These are phyloP conservation scores for Pseudomugil gertrudae DNA, from an alignment of 2,797 vertebrate species.

Conservation along the genomic window DNA sequence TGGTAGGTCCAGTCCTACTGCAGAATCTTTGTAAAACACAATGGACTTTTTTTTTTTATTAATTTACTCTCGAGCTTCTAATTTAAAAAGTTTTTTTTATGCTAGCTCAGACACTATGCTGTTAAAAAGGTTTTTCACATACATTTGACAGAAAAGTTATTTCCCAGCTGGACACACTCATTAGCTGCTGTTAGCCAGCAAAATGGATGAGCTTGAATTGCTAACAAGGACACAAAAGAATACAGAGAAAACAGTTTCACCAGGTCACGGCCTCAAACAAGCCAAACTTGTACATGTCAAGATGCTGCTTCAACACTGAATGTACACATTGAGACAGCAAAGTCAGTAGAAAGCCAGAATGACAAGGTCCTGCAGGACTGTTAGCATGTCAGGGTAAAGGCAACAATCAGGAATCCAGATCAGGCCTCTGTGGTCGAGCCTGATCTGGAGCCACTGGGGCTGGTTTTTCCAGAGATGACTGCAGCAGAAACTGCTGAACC, in stretches of 20 bases:
- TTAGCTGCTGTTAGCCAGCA: not conserved
- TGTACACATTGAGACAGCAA: not conserved
- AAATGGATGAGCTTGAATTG: no score
- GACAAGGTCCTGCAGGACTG: no score
- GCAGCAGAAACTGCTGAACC: not conserved
- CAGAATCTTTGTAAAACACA: not conserved
- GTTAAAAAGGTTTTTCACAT: not conserved
- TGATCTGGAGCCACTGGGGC: not conserved
- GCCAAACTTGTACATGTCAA: no score
- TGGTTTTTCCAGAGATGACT: not conserved
- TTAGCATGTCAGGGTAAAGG: no score
- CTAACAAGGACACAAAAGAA: not conserved
- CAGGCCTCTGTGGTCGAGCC: no score
- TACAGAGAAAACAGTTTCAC: not conserved
- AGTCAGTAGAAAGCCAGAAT: not conserved
- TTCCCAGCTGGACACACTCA: not conserved
- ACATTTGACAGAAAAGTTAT: not conserved
- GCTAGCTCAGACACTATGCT: not conserved
- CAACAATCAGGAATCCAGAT: no score
- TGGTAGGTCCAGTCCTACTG: not conserved
- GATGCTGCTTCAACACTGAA: not conserved
- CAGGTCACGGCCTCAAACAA: no score
- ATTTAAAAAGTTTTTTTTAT: not conserved
- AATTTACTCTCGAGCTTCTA: not conserved
- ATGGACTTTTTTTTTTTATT: not conserved